A percentile compares a stretch with the other conserved stretches of the same genome.
Evolutionary conservation across 2,888 invertebrate species (phyloP).

Genomic region (Drosophila fungiperda): DNA sequence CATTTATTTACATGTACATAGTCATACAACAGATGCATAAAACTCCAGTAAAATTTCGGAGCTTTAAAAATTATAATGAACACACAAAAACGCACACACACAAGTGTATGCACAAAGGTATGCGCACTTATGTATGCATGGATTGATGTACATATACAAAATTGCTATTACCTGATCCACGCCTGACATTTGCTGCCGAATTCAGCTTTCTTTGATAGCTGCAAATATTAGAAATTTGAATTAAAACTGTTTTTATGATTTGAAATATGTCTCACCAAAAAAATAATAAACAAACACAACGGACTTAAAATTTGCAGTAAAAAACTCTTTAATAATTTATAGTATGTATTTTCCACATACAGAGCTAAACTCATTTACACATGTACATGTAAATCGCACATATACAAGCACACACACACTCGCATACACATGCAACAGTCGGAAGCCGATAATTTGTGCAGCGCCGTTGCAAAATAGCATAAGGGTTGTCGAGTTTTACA

Average conservation of each 20-base stretch:
- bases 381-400: constrained; percentile 48
- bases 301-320: constrained; percentile 59
- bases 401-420: constrained; percentile 32
- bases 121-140: constrained; percentile 18
- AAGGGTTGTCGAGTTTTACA: not conserved
- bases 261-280: constrained; percentile 65
- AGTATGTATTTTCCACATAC: constrained; percentile 66
- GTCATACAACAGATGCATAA: not conserved
- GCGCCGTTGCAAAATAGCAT: not conserved
- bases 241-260: not conserved
- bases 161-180: constrained; percentile 91
- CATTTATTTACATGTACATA: not conserved
- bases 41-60: constrained; percentile 6
- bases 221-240: constrained; percentile 32
- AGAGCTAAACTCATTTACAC: constrained; percentile 65
- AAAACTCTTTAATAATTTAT: constrained; percentile 65
- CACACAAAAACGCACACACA: not conserved
- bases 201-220: constrained; percentile 77
- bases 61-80: constrained; percentile 11
- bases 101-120: constrained; percentile 14
- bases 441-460: not conserved
- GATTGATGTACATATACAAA: constrained; percentile 53
- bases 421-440: not conserved
- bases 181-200: constrained; percentile 92
- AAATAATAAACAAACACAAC: constrained; percentile 76